Evolutionary conservation across 2,797 vertebrate species (phyloP).

Genomic region (Myioborus miniatus): DNA sequence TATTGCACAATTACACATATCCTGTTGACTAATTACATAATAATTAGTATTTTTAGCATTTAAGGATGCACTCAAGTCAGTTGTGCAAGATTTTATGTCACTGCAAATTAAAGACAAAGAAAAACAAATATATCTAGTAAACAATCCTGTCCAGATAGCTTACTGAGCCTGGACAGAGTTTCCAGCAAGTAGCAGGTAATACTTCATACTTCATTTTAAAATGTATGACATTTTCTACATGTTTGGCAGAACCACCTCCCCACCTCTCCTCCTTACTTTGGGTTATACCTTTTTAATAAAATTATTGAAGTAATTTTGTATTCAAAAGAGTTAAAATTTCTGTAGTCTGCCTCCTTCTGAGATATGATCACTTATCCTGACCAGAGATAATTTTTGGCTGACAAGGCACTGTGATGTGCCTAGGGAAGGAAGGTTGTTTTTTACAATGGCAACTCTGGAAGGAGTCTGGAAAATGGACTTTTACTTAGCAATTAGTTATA

Average conservation of each 20-base stretch:
- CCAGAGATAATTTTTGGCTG: slow-evolving; percentile 1
- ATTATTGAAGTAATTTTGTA: not conserved
- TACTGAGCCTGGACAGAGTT: not conserved
- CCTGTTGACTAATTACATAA: slow-evolving; percentile 75
- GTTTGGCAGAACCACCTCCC: not conserved
- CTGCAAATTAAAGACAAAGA: slow-evolving; percentile 1
- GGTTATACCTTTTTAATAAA: not conserved
- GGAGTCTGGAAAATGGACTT: not conserved
- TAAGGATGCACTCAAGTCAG: slow-evolving; percentile 52
- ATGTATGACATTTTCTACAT: not conserved
- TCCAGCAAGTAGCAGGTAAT: not conserved
- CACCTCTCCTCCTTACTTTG: not conserved
- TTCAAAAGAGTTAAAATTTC: not conserved
- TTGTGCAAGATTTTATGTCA: slow-evolving; percentile 54
- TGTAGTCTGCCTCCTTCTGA: not conserved
- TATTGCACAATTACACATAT: slow-evolving; percentile 72
- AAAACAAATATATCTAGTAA: not conserved
- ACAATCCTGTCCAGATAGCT: not conserved
- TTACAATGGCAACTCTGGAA: not conserved
- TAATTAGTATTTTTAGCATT: slow-evolving; percentile 68
- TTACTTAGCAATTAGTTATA: not conserved
- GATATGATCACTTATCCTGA: not conserved
- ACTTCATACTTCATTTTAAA: not conserved
- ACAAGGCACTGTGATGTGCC: not conserved
- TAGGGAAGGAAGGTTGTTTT: not conserved